Conservation (phyloP, 2,888 invertebrate genomes). For the Macrophya alboannulata region DNA sequence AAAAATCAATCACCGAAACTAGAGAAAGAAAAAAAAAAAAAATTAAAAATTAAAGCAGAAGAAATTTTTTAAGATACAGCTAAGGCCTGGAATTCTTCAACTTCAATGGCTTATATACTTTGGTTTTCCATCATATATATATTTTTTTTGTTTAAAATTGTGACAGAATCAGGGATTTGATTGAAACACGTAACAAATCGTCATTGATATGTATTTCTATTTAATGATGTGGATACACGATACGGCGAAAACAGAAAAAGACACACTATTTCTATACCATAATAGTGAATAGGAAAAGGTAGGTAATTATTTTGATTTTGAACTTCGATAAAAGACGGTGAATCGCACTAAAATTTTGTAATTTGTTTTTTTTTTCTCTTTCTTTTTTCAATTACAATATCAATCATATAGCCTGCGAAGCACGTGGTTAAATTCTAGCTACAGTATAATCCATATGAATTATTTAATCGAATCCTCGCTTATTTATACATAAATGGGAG, state of each 20-base stretch:
- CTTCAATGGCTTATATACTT: not conserved
- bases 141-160: not conserved
- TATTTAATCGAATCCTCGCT: slow-evolving; percentile 18
- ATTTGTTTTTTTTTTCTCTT: not conserved
- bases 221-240: slow-evolving; percentile 60
- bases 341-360: not conserved
- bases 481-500: slow-evolving; percentile 1
- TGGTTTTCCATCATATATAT: not conserved
- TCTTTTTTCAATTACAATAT: slow-evolving; percentile 37
- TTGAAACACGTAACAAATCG: slow-evolving; percentile 51
- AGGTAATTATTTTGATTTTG: not conserved
- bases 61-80: no score
- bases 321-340: not conserved
- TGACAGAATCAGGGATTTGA: not conserved
- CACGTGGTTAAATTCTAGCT: not conserved
- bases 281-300: not conserved
- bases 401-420: slow-evolving; percentile 23
- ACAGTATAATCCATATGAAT: slow-evolving; percentile 12
- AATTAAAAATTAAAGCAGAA: not conserved
- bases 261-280: not conserved
- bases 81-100: not conserved
- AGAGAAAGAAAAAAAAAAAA: not conserved
- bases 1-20: not conserved
- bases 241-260: slow-evolving; percentile 22
- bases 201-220: slow-evolving; percentile 66